Base-by-base conservation (phyloP, 2,113 vertebrate species). In the Mohoua ochrocephala region DNA sequence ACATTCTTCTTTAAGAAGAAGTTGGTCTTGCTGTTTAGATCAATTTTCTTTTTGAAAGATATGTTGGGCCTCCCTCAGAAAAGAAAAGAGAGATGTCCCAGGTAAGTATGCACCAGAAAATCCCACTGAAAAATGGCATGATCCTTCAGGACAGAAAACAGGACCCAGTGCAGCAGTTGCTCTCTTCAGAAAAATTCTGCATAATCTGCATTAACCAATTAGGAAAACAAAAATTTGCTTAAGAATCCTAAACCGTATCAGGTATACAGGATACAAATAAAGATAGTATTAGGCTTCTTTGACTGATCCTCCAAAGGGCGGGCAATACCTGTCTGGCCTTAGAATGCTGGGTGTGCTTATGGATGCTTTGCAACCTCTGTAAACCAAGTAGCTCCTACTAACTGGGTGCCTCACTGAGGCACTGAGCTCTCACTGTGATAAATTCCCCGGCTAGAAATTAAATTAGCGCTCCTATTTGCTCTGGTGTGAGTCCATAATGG, bases 361-460 rank as follows among this genome's bases (percentile, higher is more conserved):
- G 1, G 69, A 53, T 24, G 30, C 52, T 81, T 30, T 54, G 49
- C 39, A 26, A 54, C 24, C 45, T 63, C 83, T 26, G 30, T 15
- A 80, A 81, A 71, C 50, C 49, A 44, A 42, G 57, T 5, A 49
- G 78, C 10, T 80, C 57, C 84, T 47, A 13, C 47, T 20, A 15
- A 54, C 73, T 31, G 68, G 10, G 28, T 30, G 30, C 60, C 57
- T 78, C 78, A 42, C 30, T 47, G 59, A 70, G 54, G 75, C 78
- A 42, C 30, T 47, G 59, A 70, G 54, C 56, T 56, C 85, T 77
- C 45, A 18, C 68, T n/a, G 75, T 41, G 93, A 97, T 82, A 95
- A 97, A 98, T 96, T 95, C 95, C 95, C 91, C 13, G 35, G 92
- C 84, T 92, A 95, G 91, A 94, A 96, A 97, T 94, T 95, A 89